phyloP scores from a whole-genome alignment of 2,888 invertebrate species.

The Eristalinus aeneus region DNA sequence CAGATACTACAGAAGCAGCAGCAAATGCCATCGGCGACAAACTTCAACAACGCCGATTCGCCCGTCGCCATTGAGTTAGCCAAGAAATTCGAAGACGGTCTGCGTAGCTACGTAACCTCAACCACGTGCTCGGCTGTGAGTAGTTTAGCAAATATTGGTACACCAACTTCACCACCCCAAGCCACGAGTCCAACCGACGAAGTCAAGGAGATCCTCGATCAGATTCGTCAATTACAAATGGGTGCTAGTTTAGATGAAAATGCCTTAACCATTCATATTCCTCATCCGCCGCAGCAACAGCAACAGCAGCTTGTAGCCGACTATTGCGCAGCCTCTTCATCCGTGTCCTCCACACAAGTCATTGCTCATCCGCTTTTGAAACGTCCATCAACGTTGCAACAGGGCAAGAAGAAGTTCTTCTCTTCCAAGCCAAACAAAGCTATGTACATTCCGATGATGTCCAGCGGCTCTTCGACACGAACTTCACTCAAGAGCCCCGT shows the following conservation, averaged over 20 bases:
- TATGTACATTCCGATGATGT: slow-evolving; percentile 85
- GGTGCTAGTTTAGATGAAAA: slow-evolving; percentile 80
- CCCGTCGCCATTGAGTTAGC: slow-evolving; percentile 73
- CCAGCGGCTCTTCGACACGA: slow-evolving; percentile 74
- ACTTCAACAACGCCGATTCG: slow-evolving; percentile 72
- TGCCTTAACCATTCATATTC: slow-evolving; percentile 72
- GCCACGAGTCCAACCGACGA: slow-evolving; percentile 91
- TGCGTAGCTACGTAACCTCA: slow-evolving; percentile 80
- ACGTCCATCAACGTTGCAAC: slow-evolving; percentile 77
- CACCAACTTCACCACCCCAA: slow-evolving; percentile 88
- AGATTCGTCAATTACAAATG: slow-evolving; percentile 85
- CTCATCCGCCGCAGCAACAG: slow-evolving; percentile 48
- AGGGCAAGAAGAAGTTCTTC: slow-evolving; percentile 81
- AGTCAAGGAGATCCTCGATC: slow-evolving; percentile 87
- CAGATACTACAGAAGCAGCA: slow-evolving; percentile 77
- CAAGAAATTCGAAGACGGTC: slow-evolving; percentile 75
- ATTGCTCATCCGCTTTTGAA: slow-evolving; percentile 72
- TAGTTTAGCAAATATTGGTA: slow-evolving; percentile 85
- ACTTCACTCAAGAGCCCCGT: slow-evolving; percentile 78
- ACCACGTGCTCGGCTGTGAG: slow-evolving; percentile 86
- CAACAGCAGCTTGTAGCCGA: slow-evolving; percentile 55
- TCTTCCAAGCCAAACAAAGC: slow-evolving; percentile 84
- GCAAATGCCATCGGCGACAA: slow-evolving; percentile 71
- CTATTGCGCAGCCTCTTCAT: slow-evolving; percentile 54
- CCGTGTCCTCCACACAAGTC: slow-evolving; percentile 51